Conservation (phyloP, 2,113 vertebrate genomes). For the Herpetotheres cachinnans region DNA sequence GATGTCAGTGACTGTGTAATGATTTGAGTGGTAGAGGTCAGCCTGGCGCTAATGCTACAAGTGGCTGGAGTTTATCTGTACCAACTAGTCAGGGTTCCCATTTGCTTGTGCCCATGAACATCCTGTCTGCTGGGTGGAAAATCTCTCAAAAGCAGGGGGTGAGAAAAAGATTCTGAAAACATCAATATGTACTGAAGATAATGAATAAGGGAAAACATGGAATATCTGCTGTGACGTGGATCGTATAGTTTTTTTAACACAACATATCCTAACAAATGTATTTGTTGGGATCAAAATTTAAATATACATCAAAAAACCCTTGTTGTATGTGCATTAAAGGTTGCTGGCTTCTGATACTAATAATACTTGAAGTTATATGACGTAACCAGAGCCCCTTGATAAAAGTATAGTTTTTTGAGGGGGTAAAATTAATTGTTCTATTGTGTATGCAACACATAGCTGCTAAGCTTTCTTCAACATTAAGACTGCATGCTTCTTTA, state of each 20-base stretch:
- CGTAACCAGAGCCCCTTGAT: neutral
- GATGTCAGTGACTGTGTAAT: neutral
- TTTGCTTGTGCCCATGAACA: neutral
- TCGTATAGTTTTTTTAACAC: neutral
- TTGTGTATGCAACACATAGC: neutral
- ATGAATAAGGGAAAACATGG: accelerated
- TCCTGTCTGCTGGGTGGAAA: neutral
- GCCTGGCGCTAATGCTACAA: neutral
- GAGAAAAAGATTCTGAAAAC: no score
- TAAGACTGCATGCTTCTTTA: neutral
- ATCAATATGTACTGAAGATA: neutral
- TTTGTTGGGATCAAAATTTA: neutral
- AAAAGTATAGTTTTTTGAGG: neutral
- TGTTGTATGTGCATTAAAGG: neutral
- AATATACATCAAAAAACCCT: neutral
- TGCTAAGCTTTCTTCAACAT: neutral
- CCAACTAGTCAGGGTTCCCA: neutral
- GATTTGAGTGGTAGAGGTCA: neutral
- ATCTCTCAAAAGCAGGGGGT: neutral
- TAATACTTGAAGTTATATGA: neutral
- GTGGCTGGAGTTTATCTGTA: neutral
- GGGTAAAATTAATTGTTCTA: neutral
- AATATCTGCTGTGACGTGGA: neutral
- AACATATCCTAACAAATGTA: neutral
- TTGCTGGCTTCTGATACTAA: neutral